Percentiles rank a stretch among this genome's conserved stretches.
Conservation (phyloP, 2,888 invertebrate genomes). For the Philereme transversata region DNA sequence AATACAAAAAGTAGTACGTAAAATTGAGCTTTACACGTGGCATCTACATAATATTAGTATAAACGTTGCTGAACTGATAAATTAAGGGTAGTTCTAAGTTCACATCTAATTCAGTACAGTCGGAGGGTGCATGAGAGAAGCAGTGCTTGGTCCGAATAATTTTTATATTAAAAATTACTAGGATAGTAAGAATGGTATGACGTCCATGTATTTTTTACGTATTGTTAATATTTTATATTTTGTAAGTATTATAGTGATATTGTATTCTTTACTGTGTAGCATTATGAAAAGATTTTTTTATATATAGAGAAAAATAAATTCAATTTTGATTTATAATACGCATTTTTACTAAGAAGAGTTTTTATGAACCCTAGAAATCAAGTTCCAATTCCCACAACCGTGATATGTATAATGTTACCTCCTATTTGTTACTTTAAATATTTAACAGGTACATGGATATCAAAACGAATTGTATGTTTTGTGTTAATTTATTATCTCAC, state of each 20-base stretch:
- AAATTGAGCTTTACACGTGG: conserved; percentile 28
- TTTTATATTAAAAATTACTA: conserved; percentile 82
- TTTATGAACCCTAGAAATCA: too few species aligned
- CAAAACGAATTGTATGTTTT: too few species aligned
- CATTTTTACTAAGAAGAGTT: conserved; percentile 19
- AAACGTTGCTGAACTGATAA: conserved; percentile 77
- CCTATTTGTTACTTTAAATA: too few species aligned
- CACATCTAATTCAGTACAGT: conserved; percentile 38
- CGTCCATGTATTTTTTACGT: conserved; percentile 69
- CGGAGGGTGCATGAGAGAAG: conserved; percentile 45
- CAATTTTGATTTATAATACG: conserved; percentile 60
- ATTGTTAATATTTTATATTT: conserved; percentile 62
- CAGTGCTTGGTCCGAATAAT: conserved; percentile 68
- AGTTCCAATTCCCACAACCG: too few species aligned
- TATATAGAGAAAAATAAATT: conserved; percentile 78
- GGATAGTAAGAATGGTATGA: conserved; percentile 71
- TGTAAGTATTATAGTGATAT: conserved; percentile 80
- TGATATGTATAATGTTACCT: too few species aligned
- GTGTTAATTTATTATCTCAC: too few species aligned
- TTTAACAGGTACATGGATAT: too few species aligned
- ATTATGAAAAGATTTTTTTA: conserved; percentile 69
- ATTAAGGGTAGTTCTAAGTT: conserved; percentile 58
- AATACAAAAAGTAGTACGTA: conserved; percentile 14
- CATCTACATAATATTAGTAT: conserved; percentile 47
- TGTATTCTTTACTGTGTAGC: conserved; percentile 75